phyloP scores from a whole-genome alignment of 1,140 invertebrate genomes.

The Muscidifurax raptorellus region DNA sequence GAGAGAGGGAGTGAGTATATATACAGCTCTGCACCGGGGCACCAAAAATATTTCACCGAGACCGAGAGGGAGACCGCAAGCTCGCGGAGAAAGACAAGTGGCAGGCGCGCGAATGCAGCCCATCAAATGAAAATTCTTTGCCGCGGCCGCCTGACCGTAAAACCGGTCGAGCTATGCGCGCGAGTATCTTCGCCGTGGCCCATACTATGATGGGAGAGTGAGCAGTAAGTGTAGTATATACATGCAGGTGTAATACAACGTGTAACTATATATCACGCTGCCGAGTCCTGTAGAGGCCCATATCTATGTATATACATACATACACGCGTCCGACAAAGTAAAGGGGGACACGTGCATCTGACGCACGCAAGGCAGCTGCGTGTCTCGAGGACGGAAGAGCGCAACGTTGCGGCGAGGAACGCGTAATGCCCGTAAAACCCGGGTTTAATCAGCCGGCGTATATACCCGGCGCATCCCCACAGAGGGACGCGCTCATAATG shows the following conservation, averaged over 20 bases:
- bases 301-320: neutral
- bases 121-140: slow-evolving; percentile 26
- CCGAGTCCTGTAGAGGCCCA: neutral
- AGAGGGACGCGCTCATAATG: neutral
- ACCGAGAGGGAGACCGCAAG: neutral
- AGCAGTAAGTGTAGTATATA: neutral
- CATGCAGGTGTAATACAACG: neutral
- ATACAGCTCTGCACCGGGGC: neutral
- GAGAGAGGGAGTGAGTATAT: neutral
- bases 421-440: slow-evolving; percentile 63
- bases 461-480: neutral
- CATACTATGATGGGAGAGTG: neutral
- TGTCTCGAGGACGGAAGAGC: neutral
- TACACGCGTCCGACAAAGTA: too few relatives aligned
- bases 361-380: neutral
- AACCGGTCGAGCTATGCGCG: neutral
- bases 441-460: slow-evolving; percentile 62
- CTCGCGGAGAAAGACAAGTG: neutral
- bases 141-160: neutral
- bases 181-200: neutral
- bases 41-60: slow-evolving; percentile 23
- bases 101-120: neutral
- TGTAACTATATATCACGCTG: neutral
- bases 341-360: neutral
- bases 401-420: slow-evolving; percentile 46